Conservation (phyloP, 2,113 vertebrate genomes). For the Melospiza melodia region DNA sequence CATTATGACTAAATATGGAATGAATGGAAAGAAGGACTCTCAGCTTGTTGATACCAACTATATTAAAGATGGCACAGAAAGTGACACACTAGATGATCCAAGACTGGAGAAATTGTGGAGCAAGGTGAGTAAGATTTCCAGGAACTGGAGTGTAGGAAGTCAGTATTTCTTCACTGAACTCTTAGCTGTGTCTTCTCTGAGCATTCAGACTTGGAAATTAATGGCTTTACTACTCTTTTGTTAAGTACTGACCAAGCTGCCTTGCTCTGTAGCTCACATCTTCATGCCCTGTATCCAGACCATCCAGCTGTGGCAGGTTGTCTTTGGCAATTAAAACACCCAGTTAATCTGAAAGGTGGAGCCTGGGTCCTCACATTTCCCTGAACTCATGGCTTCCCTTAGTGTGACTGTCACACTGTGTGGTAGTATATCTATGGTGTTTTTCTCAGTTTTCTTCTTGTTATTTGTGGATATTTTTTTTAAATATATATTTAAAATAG, state of each 20-base stretch:
- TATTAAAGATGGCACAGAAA: conserved; percentile 78
- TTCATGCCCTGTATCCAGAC: not conserved
- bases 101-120: conserved; percentile 95
- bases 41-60: conserved; percentile 80
- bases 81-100: conserved; percentile 87
- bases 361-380: not conserved
- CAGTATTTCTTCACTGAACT: not conserved
- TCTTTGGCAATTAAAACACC: not conserved
- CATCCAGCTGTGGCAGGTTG: not conserved
- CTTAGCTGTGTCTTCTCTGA: not conserved
- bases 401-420: not conserved
- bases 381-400: not conserved
- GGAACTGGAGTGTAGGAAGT: not conserved
- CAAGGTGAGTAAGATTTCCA: conserved; percentile 77
- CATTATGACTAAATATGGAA: conserved; percentile 91
- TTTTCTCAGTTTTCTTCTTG: not conserved
- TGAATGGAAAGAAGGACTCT: conserved; percentile 90
- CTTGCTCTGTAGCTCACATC: not conserved
- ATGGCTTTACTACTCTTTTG: not conserved
- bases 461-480: not conserved
- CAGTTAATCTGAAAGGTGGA: not conserved
- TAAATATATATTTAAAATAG: not conserved
- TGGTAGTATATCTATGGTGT: not conserved
- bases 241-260: not conserved
- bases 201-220: not conserved